Conservation (phyloP, 1,140 invertebrate species). For the Chionoecetes opilio region DNA sequence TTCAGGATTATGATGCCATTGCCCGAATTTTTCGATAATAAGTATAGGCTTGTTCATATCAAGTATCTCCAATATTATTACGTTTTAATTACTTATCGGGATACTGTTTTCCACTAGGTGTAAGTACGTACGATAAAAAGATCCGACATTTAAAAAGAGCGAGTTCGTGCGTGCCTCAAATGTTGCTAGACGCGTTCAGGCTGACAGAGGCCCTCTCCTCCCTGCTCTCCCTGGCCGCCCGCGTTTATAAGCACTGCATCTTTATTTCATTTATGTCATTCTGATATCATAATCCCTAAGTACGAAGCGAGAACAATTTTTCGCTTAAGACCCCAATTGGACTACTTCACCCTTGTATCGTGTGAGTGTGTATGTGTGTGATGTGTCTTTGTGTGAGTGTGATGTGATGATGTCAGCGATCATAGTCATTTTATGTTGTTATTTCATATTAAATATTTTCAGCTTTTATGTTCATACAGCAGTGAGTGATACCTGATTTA, state of each 20-base stretch:
- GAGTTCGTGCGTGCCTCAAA: not conserved
- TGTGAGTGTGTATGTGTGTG: slow-evolving; percentile 40
- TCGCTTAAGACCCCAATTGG: slow-evolving; percentile 7
- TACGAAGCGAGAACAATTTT: not conserved
- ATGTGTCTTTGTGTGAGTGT: not conserved
- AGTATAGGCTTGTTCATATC: too few relatives aligned
- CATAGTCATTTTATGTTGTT: too few relatives aligned
- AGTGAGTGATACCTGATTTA: not conserved
- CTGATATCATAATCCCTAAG: slow-evolving; percentile 16
- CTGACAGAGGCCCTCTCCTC: not conserved
- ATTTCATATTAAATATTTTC: not conserved
- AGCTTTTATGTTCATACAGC: not conserved
- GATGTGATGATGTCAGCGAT: not conserved
- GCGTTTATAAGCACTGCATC: slow-evolving; percentile 27
- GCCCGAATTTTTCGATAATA: too few relatives aligned
- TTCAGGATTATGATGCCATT: too few relatives aligned
- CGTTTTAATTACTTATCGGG: too few relatives aligned
- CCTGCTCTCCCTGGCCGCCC: not conserved
- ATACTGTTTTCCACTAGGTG: too few relatives aligned
- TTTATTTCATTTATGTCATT: slow-evolving; percentile 3
- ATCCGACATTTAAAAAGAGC: too few relatives aligned
- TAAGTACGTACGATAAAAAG: too few relatives aligned
- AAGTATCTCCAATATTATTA: too few relatives aligned
- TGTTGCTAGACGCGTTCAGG: not conserved
- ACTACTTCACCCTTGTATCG: not conserved